phyloP scores from a whole-genome alignment of 2,113 vertebrate species.

The Tachycineta bicolor region DNA sequence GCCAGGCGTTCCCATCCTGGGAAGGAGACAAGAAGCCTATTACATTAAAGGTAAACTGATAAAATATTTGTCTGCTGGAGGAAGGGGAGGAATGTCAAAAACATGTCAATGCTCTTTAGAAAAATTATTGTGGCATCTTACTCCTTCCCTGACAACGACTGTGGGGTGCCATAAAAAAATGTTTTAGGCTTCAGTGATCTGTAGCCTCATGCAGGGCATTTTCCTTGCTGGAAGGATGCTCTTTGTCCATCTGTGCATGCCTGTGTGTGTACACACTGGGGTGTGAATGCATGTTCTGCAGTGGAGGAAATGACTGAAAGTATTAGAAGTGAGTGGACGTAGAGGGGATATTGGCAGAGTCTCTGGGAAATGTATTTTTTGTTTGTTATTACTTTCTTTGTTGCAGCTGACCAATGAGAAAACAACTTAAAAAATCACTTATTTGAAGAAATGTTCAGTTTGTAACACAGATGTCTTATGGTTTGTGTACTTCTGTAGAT shows the following conservation, averaged over 20 bases:
- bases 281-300: not conserved
- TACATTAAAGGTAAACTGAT: slow-evolving; percentile 67
- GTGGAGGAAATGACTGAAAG: not conserved
- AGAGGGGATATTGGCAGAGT: not conserved
- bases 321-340: not conserved
- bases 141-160: not conserved
- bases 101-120: not conserved
- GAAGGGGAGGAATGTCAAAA: slow-evolving; percentile 9
- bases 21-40: slow-evolving; percentile 41
- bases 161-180: not conserved
- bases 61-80: slow-evolving; percentile 48
- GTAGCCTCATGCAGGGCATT: not conserved
- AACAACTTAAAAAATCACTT: not conserved
- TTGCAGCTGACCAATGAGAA: not conserved
- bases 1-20: not conserved
- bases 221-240: not conserved
- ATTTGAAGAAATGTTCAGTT: not conserved
- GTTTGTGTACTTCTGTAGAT: not conserved
- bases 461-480: not conserved
- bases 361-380: not conserved
- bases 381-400: not conserved
- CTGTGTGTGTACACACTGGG: fast-evolving
- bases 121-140: not conserved
- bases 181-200: not conserved
- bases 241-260: fast-evolving